Evolutionary conservation across 2,888 invertebrate species (phyloP).

Genomic region (Archips crataeganus): DNA sequence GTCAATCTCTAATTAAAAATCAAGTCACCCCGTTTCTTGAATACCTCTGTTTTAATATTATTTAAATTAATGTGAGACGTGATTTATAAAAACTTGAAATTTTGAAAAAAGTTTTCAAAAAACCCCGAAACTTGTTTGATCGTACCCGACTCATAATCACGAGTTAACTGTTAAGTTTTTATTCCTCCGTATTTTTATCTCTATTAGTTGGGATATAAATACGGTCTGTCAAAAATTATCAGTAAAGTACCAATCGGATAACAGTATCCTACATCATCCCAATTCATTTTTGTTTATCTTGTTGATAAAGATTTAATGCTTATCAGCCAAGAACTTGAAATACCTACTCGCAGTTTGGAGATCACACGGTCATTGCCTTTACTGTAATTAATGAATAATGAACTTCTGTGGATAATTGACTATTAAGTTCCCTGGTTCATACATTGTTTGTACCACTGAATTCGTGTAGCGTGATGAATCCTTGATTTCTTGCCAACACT

Average conservation of each 20-base stretch:
- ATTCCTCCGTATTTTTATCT: neutral
- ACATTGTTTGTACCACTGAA: slow-evolving; percentile 15
- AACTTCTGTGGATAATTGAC: slow-evolving; percentile 19
- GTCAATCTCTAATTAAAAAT: neutral
- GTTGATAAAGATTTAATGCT: slow-evolving; percentile 21
- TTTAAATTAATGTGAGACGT: no score
- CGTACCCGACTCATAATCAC: no score
- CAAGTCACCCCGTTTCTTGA: neutral
- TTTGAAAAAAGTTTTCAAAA: no score
- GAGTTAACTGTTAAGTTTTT: no score
- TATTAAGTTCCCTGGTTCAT: slow-evolving; percentile 17
- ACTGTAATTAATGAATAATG: slow-evolving; percentile 15
- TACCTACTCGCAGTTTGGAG: slow-evolving; percentile 2
- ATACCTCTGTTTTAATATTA: neutral
- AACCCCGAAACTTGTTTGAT: no score
- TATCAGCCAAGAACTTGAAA: slow-evolving; percentile 24
- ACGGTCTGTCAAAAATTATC: neutral
- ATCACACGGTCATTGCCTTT: slow-evolving; percentile 33
- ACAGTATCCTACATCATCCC: slow-evolving; percentile 4
- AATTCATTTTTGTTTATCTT: slow-evolving; percentile 27
- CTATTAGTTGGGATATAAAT: neutral
- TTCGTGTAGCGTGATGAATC: slow-evolving; percentile 16
- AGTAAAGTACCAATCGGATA: neutral
- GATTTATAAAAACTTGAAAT: no score
- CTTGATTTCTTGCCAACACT: slow-evolving; percentile 37